Conservation (phyloP, 1,140 invertebrate species). For the Tenebrio molitor region DNA sequence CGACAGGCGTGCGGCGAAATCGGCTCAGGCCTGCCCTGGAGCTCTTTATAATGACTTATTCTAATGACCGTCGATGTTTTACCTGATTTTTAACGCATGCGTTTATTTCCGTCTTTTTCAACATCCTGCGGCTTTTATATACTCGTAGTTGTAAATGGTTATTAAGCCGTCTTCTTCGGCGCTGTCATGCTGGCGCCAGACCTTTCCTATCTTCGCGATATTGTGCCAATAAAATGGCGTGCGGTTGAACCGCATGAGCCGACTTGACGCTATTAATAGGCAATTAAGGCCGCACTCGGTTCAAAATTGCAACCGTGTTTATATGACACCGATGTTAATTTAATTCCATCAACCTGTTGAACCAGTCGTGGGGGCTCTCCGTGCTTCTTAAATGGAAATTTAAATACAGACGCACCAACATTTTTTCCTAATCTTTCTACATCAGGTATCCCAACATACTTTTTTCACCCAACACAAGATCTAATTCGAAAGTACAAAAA, state of each 20-base stretch:
- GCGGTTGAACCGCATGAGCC: too few relatives aligned
- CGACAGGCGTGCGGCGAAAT: neutral
- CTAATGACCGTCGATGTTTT: too few relatives aligned
- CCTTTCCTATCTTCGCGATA: neutral
- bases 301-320: constrained; percentile 28
- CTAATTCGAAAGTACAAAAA: constrained; percentile 12
- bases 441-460: too few relatives aligned
- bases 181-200: too few relatives aligned
- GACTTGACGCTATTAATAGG: neutral
- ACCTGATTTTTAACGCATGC: too few relatives aligned
- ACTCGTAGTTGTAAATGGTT: too few relatives aligned
- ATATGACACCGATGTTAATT: constrained; percentile 14
- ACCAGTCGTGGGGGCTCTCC: neutral
- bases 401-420: neutral
- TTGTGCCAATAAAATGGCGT: too few relatives aligned
- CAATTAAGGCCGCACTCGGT: constrained; percentile 3
- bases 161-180: too few relatives aligned
- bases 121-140: too few relatives aligned
- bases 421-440: too few relatives aligned
- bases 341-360: constrained; percentile 23
- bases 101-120: too few relatives aligned
- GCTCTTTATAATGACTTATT: neutral
- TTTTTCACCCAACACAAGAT: constrained; percentile 5
- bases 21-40: neutral
- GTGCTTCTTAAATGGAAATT: neutral